A percentile compares a stretch with the other conserved stretches of the same genome.
Conservation (phyloP, 2,797 vertebrate genomes). For the Leucoraja ocellata region DNA sequence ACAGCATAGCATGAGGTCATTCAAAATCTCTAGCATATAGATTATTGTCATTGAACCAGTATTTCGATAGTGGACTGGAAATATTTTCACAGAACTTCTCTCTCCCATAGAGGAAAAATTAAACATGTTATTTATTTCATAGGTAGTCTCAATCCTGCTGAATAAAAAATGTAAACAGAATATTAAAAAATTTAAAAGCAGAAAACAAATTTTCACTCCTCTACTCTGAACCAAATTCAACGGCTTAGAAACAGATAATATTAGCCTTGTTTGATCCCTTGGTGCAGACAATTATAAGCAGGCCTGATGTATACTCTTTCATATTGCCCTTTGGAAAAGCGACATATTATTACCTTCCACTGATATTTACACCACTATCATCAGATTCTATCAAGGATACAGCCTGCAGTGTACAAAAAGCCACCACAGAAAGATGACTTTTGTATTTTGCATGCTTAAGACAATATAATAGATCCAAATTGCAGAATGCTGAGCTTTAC, state of each 20-base stretch:
- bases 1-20: neutral
- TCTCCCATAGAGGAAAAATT: neutral
- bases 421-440: neutral
- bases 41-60: neutral
- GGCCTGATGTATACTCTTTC: neutral
- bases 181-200: neutral
- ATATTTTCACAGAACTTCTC: neutral
- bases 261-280: neutral
- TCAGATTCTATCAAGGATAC: neutral
- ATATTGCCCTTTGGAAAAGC: neutral
- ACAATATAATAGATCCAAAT: neutral
- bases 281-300: too few species aligned
- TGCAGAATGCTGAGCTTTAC: neutral
- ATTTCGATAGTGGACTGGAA: neutral
- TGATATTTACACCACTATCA: neutral
- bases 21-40: neutral
- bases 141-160: neutral
- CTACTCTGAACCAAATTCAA: neutral
- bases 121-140: neutral
- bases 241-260: too few species aligned
- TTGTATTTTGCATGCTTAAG: neutral
- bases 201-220: slow-evolving; percentile 19
- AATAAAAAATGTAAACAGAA: neutral
- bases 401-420: neutral
- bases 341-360: neutral